These are phyloP conservation scores for Poecilia velifera DNA, from an alignment of 2,797 vertebrate species.

Conservation along the genomic window DNA sequence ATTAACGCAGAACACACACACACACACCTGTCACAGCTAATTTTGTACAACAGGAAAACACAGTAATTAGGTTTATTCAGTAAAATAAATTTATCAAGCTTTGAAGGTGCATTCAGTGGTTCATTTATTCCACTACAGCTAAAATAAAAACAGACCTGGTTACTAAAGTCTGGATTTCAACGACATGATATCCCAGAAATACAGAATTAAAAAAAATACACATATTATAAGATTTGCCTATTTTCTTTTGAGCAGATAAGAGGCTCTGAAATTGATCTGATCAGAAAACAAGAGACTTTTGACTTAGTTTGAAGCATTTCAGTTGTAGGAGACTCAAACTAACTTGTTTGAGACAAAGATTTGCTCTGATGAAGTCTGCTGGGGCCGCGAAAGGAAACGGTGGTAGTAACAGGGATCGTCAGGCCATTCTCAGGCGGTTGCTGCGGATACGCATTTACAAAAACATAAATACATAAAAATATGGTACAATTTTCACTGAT, in stretches of 20 bases:
- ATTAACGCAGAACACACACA: slow-evolving; percentile 53
- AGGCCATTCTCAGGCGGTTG: too few relatives aligned
- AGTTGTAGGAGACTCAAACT: neutral
- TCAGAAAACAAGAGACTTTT: neutral
- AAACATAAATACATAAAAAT: too few relatives aligned
- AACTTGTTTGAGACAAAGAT: neutral
- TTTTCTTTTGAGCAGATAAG: neutral
- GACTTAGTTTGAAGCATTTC: neutral
- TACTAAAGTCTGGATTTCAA: neutral
- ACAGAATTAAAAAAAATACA: neutral
- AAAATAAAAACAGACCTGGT: neutral
- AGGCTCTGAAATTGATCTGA: neutral
- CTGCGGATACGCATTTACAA: too few relatives aligned
- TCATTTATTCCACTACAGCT: neutral
- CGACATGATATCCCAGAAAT: neutral
- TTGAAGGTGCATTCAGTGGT: neutral
- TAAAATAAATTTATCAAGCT: neutral
- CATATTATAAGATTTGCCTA: neutral
- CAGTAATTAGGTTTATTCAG: neutral
- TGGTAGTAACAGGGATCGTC: neutral
- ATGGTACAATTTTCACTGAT: neutral
- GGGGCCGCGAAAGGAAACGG: neutral
- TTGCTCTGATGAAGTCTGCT: neutral
- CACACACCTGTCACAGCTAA: neutral
- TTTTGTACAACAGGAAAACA: neutral